Evolutionary conservation across 2,797 vertebrate genomes (phyloP), one percentile per base, ranked within the genome.

Genomic region (Molossus alvarezi): DNA sequence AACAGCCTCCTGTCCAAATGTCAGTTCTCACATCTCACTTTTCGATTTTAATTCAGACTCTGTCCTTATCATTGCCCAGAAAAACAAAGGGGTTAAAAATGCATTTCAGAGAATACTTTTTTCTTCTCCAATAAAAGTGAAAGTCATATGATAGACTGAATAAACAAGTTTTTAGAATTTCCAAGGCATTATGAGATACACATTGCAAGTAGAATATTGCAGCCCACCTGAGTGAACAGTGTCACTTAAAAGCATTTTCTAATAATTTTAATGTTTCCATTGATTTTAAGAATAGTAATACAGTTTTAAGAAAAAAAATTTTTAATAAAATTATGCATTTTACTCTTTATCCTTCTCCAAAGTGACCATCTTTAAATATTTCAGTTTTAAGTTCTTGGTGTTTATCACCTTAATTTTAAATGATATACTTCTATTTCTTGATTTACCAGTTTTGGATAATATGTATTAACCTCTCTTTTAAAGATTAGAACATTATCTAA

Each of bases 11-110:
- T 80, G 41, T 17, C 75, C 67, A 57, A 60, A 88, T 51, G 4
- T 82, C 48, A 95, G 17, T 15, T 96, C 41, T 95, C 71, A 75
- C 12, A n/a, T 92, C 65, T 96, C 37, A 64, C 58, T 92, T 92
- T 95, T 95, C 21, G 60, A 45, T 57, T 93, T 91, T 81, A 84
- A 86, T 91, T 20, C 27, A 91, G 15, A 85, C 23, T 81, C 37
- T 88, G 37, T 91, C 9, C 25, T 62, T 71, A 83, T 6, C n/a
- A 77, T 88, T 60, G 45, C 17, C 57, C 58, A 88, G 48, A 79
- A 95, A 89, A 90, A 75, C 6, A 79, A 57, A 91, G 6, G 45
- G 13, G 11, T 55, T 93, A 76, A 95, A 92, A 82, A 90, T 80
- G 69, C 33, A 90, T 58, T 87, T 87, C 27, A 91, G 6, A 23